phyloP scores from a whole-genome alignment of 2,113 vertebrate species.

The Porphyrio hochstetteri region DNA sequence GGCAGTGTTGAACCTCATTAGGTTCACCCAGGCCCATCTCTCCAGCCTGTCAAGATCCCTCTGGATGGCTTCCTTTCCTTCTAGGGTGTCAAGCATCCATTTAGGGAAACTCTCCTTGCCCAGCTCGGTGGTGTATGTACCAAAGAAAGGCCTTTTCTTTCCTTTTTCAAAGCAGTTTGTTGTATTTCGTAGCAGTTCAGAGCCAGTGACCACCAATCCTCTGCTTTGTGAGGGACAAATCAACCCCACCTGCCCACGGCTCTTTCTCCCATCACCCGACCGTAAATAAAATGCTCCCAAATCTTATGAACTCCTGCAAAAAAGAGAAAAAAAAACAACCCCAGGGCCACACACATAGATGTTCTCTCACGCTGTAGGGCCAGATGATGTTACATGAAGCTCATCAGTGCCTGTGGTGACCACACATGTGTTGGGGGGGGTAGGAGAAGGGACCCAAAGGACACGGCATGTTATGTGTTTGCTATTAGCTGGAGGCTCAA shows the following conservation, averaged over 20 bases:
- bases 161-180: background rate
- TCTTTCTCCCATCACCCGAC: background rate
- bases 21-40: too few species aligned
- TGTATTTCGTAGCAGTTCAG: background rate
- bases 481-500: background rate
- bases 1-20: too few species aligned
- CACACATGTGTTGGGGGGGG: rapidly evolving
- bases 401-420: background rate
- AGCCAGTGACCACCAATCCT: background rate
- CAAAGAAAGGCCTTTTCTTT: background rate
- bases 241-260: background rate
- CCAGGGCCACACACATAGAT: background rate
- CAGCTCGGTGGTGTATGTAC: background rate
- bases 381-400: background rate
- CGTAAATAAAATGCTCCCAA: background rate
- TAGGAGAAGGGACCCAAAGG: background rate
- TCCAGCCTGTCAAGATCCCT: too few species aligned
- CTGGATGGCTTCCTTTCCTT: too few species aligned
- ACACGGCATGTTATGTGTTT: rapidly evolving
- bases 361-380: background rate
- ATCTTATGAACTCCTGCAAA: background rate
- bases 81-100: too few species aligned
- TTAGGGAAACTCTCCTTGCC: background rate
- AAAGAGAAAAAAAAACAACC: background rate
- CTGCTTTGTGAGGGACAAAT: background rate